Evolutionary conservation across 2,888 invertebrate genomes (phyloP).

Genomic region (Penaeus monodon): DNA sequence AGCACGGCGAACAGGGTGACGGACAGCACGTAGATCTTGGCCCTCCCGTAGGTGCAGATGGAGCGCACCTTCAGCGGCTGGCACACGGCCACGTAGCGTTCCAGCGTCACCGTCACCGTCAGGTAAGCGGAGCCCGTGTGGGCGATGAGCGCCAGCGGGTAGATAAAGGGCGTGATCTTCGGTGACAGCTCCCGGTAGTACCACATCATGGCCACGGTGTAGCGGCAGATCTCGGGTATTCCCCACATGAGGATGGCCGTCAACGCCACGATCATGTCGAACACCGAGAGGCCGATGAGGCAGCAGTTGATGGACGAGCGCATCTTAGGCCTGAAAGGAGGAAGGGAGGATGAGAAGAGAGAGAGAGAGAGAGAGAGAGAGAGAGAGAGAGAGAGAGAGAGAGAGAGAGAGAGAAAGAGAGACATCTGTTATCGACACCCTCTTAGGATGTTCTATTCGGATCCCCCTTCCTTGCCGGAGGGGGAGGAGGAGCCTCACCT

Average conservation of each 20-base stretch:
- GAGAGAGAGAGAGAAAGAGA: too few species aligned
- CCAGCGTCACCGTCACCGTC: slow-evolving; percentile 78
- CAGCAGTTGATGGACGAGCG: slow-evolving; percentile 95
- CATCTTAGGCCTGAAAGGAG: slow-evolving; percentile 87
- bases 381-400: too few species aligned
- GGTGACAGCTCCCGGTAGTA: slow-evolving; percentile 74
- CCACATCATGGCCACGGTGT: slow-evolving; percentile 81
- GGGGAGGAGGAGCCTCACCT: too few species aligned
- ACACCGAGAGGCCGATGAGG: slow-evolving; percentile 89
- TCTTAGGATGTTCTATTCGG: too few species aligned
- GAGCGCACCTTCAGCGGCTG: slow-evolving; percentile 87
- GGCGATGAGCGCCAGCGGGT: slow-evolving; percentile 86
- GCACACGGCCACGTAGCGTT: slow-evolving; percentile 87
- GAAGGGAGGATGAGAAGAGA: too few species aligned
- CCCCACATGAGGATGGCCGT: slow-evolving; percentile 89
- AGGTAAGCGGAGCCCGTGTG: slow-evolving; percentile 80
- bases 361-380: too few species aligned
- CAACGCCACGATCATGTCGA: slow-evolving; percentile 90
- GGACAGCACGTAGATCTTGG: slow-evolving; percentile 84
- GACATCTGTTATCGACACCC: too few species aligned
- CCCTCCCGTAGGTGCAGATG: slow-evolving; percentile 90
- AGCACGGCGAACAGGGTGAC: slow-evolving; percentile 84
- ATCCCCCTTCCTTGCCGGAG: too few species aligned
- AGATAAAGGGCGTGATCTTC: slow-evolving; percentile 83
- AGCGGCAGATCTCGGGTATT: slow-evolving; percentile 85